Percentiles rank a stretch among this genome's conserved stretches.
phyloP scores from a whole-genome alignment of 2,797 vertebrate species.

The Phoxinus dragarum region DNA sequence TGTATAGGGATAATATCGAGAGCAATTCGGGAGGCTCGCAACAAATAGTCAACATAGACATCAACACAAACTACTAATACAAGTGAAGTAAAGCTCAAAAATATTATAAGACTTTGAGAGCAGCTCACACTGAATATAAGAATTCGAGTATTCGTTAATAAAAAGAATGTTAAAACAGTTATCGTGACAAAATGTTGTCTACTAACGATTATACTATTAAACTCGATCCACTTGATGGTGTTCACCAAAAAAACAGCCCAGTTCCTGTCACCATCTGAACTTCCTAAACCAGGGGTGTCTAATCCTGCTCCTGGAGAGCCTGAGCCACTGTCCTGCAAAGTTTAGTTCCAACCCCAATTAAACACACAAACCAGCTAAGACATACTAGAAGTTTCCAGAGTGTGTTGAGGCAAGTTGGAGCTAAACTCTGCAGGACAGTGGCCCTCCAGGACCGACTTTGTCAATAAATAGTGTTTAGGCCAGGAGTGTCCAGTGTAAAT shows the following conservation, averaged over 20 bases:
- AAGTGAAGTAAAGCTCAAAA: neutral
- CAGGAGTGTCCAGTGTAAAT: too few species aligned
- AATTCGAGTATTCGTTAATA: neutral
- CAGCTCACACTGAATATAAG: neutral
- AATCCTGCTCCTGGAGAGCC: too few species aligned
- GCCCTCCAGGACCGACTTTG: too few species aligned
- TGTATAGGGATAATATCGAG: neutral
- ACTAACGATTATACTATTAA: neutral
- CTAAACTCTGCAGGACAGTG: too few species aligned
- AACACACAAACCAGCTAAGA: too few species aligned
- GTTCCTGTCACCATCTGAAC: neutral
- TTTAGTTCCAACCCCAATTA: too few species aligned
- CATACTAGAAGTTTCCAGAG: too few species aligned
- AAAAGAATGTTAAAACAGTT: neutral
- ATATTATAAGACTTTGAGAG: neutral
- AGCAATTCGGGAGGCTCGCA: neutral
- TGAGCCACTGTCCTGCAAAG: too few species aligned
- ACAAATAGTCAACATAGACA: neutral
- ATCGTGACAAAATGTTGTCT: neutral
- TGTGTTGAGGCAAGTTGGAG: too few species aligned
- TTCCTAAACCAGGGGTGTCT: neutral
- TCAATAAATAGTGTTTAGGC: too few species aligned
- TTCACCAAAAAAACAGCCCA: neutral
- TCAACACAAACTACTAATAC: neutral
- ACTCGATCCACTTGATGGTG: neutral